These are phyloP conservation scores for Chalcosyrphus nemorum DNA, from an alignment of 2,888 invertebrate species.

Conservation along the genomic window DNA sequence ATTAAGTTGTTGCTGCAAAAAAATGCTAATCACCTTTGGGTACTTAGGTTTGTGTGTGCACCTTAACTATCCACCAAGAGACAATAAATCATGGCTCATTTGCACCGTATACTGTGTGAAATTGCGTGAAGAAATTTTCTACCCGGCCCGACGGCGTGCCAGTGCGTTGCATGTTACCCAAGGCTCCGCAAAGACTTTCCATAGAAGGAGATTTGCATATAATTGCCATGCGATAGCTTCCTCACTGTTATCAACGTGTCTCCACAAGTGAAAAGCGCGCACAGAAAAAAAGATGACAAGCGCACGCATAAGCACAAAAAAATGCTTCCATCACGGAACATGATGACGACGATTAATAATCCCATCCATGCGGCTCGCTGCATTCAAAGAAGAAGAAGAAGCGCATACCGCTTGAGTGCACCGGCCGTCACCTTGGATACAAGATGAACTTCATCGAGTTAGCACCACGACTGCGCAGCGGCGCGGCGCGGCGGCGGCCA, in stretches of 20 bases:
- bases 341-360: constrained; percentile 70
- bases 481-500: too few relatives aligned
- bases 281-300: constrained; percentile 44
- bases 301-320: constrained; percentile 64
- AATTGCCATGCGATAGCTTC: constrained; percentile 47
- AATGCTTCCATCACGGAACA: constrained; percentile 61
- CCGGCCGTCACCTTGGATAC: background rate
- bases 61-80: constrained; percentile 35
- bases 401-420: constrained; percentile 47
- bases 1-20: constrained; percentile 35
- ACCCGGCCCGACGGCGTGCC: too few relatives aligned
- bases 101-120: constrained; percentile 64
- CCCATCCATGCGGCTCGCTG: constrained; percentile 60
- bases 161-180: constrained; percentile 54
- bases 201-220: constrained; percentile 60
- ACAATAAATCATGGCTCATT: constrained; percentile 72
- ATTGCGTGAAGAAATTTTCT: constrained; percentile 64
- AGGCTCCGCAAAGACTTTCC: background rate
- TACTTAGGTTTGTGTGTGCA: constrained; percentile 19
- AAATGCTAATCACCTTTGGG: constrained; percentile 37
- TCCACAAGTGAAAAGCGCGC: background rate
- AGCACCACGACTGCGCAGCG: constrained; percentile 21
- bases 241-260: constrained; percentile 24
- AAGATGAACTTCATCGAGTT: constrained; percentile 34
- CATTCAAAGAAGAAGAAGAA: constrained; percentile 17